These are phyloP conservation scores for Eulemur rufifrons DNA, from an alignment of 2,113 vertebrate species.

Conservation along the genomic window DNA sequence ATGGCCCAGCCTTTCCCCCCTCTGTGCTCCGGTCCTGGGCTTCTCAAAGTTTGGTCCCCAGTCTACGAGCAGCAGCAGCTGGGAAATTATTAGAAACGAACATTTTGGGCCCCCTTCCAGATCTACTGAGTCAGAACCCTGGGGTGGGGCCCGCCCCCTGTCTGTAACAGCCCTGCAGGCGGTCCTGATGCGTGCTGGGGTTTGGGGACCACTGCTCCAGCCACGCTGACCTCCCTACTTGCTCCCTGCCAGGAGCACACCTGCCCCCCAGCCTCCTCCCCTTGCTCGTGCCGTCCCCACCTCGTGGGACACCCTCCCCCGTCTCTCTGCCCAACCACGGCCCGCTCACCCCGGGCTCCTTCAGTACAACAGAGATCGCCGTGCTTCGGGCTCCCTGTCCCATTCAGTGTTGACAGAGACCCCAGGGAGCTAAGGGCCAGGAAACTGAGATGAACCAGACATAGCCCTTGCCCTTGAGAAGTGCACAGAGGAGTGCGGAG, in stretches of 20 bases:
- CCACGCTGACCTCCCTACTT: not conserved
- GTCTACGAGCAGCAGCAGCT: not conserved
- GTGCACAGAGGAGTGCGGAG: no score
- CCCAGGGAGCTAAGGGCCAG: not conserved
- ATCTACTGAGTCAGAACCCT: not conserved
- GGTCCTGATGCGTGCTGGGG: fast-evolving
- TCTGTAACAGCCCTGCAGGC: not conserved
- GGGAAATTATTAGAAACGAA: not conserved
- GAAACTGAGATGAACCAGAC: not conserved
- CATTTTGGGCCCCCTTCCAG: not conserved
- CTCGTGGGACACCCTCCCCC: not conserved
- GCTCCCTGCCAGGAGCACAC: fast-evolving
- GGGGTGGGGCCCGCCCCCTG: not conserved
- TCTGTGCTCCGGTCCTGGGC: not conserved
- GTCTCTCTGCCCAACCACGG: not conserved
- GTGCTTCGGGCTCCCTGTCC: fast-evolving
- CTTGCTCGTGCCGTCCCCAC: not conserved
- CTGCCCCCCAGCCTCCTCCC: not conserved
- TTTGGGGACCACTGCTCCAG: not conserved
- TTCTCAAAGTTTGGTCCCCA: not conserved
- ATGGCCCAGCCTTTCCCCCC: not conserved
- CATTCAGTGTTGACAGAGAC: not conserved
- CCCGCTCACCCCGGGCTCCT: not conserved
- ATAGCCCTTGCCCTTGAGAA: fast-evolving
- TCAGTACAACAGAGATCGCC: not conserved